Base-by-base conservation (phyloP, 2,113 vertebrate species). In the Indri indri region DNA sequence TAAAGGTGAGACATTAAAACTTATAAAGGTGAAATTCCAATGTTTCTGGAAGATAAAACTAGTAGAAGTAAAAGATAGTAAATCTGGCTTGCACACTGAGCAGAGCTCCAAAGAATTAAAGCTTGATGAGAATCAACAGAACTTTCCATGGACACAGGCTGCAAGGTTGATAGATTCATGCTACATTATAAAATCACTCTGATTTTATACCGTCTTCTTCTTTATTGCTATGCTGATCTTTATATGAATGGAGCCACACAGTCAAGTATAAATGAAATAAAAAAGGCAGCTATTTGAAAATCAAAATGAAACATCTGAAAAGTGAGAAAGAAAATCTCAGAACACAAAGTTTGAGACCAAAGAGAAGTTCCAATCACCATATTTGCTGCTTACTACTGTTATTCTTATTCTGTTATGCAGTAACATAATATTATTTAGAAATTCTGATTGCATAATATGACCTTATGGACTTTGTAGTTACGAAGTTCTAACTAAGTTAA, bases 401-500 rank as follows among this genome's bases (percentile, higher is more conserved):
- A 59, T 50, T 42, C 77, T 52, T 45, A 91, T 34, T 77, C n/a
- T 85, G 40, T 90, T 95, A 92, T 12, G 3, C 3, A 80, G 52
- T 25, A 45, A 97, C 77, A 40, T 40, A 89, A 45, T 66, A 50
- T 77, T 14, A 83, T 52, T 94, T 47, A 82, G 17, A 91, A 37
- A 20, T 85, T 91, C 30, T 40, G 37, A 34, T 52, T 82, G 65
- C 25, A n/a, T 81, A 96, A 80, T 54, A 90, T 9, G 73, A 96
- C 12, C 88, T 61, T 4, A 57, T 42, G 65, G 90, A 81, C 90
- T 81, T 94, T 96, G 88, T 25, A 77, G 37, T 76, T 95, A 14
- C 88, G 94, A 79, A 96, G 22, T 92, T 25, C 82, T 68, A 96
- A 92, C 37, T 82, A 91, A 96, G 73, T 96, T 96, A 91, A 98